Evolutionary conservation across 2,797 vertebrate species (phyloP), one percentile per base, ranked within the genome.

Genomic region (Spinibarbus caldwelli): DNA sequence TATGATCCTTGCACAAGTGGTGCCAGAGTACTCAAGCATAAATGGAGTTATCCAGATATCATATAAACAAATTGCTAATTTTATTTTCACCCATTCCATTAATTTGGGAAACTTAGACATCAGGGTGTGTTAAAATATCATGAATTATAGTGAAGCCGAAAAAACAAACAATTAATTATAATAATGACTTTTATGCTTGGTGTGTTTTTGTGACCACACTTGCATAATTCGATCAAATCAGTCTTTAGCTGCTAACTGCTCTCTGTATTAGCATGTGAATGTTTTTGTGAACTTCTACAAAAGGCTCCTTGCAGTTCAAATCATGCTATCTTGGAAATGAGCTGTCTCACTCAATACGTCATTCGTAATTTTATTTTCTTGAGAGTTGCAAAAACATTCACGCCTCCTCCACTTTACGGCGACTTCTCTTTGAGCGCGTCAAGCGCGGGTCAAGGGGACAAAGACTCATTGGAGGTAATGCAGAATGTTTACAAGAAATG

Each of bases 111-210:
- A 68, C 84, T 91, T 87, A 83, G 86, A 78, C 57, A 86, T 77
- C 59, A 81, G 82, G 73, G 87, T 87, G 83, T 72, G 88, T 90
- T 81, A 84, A 21, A 72, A 77, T 84, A 87, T 78, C 34, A 75
- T 78, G 78, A 87, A 91, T 78, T 89, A 86, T 43, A 92, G 11
- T 82, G 85, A 90, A 89, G 90, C 87, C 88, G n/a, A 90, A 93
- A 93, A 93, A 92, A 91, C 89, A 92, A 92, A 92, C 90, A 92
- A 91, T 93, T 91, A 90, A 86, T 76, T 85, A 87, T 36, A 83
- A 85, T 90, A 88, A 93, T 91, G 86, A 88, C 86, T 91, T 89
- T 86, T 80, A 81, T 84, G 78, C 62, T 76, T 77, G 85, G 85
- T 83, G 86, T 83, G 43, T 81, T 89, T 91, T 67, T 75, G 54